Evolutionary conservation across 2,888 invertebrate genomes (phyloP).

Genomic region (Psylliodes chrysocephalus): DNA sequence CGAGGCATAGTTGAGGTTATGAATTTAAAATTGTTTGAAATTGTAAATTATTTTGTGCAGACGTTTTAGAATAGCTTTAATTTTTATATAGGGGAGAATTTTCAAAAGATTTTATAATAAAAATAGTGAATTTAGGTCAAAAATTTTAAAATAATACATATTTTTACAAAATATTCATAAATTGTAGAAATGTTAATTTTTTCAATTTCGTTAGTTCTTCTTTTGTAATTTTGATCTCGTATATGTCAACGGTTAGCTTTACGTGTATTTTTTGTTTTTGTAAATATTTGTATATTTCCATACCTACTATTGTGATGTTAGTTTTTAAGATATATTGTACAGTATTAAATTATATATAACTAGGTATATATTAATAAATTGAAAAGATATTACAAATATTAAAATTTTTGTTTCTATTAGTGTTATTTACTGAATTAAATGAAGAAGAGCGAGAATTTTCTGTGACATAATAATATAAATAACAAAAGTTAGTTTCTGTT

Average conservation of each 20-base stretch:
- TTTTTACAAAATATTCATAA: too few relatives aligned
- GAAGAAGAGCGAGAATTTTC: too few relatives aligned
- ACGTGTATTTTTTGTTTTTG: conserved; percentile 35
- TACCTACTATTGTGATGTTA: conserved; percentile 43
- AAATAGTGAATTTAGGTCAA: too few relatives aligned
- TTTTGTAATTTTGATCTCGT: conserved; percentile 25
- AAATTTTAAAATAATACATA: too few relatives aligned
- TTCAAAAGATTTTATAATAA: conserved; percentile 18
- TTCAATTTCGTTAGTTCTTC: too few relatives aligned
- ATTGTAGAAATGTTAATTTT: too few relatives aligned
- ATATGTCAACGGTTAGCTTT: conserved; percentile 10
- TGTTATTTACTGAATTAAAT: too few relatives aligned
- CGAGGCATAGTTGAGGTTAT: conserved; percentile 55
- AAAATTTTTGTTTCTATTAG: too few relatives aligned
- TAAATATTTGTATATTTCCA: conserved; percentile 35
- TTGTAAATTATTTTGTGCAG: conserved; percentile 1
- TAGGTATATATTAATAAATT: conserved; percentile 7
- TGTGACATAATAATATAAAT: too few relatives aligned
- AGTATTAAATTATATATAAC: conserved; percentile 37
- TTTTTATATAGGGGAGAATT: conserved; percentile 4
- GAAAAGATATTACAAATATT: neutral
- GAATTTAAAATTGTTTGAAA: neutral
- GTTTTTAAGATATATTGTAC: conserved; percentile 38
- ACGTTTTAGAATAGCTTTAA: neutral
- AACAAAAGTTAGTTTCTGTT: too few relatives aligned